Evolutionary conservation across 2,888 invertebrate species (phyloP), one percentile per base, ranked within the genome.

Genomic region (Drosophila limbata): DNA sequence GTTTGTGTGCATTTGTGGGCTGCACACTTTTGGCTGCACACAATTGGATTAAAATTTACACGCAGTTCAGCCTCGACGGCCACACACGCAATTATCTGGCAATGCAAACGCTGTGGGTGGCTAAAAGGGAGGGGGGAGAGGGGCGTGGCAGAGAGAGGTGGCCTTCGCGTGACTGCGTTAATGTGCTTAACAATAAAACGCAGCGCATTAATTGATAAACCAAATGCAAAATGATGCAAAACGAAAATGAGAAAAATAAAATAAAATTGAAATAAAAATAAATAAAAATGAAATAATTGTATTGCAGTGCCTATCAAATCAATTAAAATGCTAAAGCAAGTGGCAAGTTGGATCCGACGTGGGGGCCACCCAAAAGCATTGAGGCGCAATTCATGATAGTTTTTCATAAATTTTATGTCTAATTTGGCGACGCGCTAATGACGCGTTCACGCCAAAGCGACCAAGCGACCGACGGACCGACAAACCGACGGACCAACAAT

Each of bases 11-110:
- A 78, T 70, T 84, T 77, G 79, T 70, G 75, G 69, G 81, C 51
- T 69, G 78, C 69, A 78, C 78, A 73, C 81, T 81, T 81, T 74
- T 72, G 84, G 84, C 86, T 79, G 83, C 89, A 87, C 89, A 85
- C 89, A 87, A 87, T 87, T 87, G 89, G 87, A 87, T 87, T 87
- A 87, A 88, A 87, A 87, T 87, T 87, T 87, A 87, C 89, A 87
- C 83, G 87, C 84, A 78, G 60, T 78, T 76, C 84, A 77, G 79
- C 65, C 64, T 79, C 75, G 67, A 31, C 84, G 74, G 71, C 71
- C 79, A 68, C 84, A 84, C 80, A 80, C 82, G 87, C 84, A 84
- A 84, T 84, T 84, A 84, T 84, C 87, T 79, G 74, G 63, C 69
- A 51, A 59, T 53, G 67, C 77, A 60, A 59, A 52, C 68, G 52